Evolutionary conservation across 1,140 invertebrate genomes (phyloP).

Genomic region (Calycopis cecrops): DNA sequence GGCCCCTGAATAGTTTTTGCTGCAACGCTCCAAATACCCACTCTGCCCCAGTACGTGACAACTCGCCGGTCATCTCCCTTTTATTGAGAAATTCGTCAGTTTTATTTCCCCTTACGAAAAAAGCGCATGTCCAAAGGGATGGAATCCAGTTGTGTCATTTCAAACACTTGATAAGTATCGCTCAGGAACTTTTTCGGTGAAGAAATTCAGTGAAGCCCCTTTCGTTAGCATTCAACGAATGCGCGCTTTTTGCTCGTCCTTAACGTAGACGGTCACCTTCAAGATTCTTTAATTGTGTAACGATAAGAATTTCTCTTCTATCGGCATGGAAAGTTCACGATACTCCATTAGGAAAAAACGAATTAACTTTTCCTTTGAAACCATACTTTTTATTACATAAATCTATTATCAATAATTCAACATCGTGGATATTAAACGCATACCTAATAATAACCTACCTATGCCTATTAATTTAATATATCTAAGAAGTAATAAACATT

Average conservation of each 20-base stretch:
- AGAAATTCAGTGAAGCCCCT: slow-evolving; percentile 62
- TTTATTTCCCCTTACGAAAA: slow-evolving; percentile 59
- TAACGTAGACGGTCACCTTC: slow-evolving; percentile 66
- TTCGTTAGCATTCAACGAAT: slow-evolving; percentile 65
- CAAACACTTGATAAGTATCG: slow-evolving; percentile 75
- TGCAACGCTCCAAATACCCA: slow-evolving; percentile 71
- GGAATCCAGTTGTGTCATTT: slow-evolving; percentile 75
- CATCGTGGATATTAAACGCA: too few relatives aligned
- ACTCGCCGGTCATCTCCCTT: slow-evolving; percentile 67
- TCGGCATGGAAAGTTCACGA: slow-evolving; percentile 29
- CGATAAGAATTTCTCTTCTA: slow-evolving; percentile 62
- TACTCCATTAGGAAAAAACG: slow-evolving; percentile 56
- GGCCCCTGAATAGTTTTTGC: slow-evolving; percentile 72
- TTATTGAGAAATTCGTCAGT: slow-evolving; percentile 75
- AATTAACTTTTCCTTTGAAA: slow-evolving; percentile 37
- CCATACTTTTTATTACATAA: slow-evolving; percentile 2
- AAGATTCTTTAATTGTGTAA: slow-evolving; percentile 62
- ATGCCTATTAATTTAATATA: too few relatives aligned
- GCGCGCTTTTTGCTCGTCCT: slow-evolving; percentile 52
- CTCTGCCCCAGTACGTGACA: slow-evolving; percentile 61
- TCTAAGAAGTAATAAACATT: not conserved
- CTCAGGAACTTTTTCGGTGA: slow-evolving; percentile 56
- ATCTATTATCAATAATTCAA: too few relatives aligned
- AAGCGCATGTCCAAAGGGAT: slow-evolving; percentile 54
- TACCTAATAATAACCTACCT: too few relatives aligned